These are phyloP conservation scores for Eumaeus atala DNA, from an alignment of 1,140 invertebrate species.

Conservation along the genomic window DNA sequence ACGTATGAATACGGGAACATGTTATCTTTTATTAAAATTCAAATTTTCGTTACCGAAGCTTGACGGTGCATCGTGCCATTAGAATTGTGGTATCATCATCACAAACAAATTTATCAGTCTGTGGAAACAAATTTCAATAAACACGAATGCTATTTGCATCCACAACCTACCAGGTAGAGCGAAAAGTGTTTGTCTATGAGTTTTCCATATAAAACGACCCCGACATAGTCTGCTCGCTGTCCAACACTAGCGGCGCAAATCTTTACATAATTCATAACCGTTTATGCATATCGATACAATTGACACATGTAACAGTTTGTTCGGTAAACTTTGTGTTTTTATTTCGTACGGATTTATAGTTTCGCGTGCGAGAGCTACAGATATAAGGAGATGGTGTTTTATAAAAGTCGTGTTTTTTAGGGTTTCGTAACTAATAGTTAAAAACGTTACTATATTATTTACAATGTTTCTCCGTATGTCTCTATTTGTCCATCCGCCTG, in stretches of 20 bases:
- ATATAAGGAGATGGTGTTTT: slow-evolving; percentile 7
- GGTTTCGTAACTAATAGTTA: too few relatives aligned
- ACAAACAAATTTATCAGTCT: background rate
- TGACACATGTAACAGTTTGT: slow-evolving; percentile 61
- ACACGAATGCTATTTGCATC: background rate
- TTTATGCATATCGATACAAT: slow-evolving; percentile 59
- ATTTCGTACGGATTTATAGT: slow-evolving; percentile 27
- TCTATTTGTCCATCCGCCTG: too few relatives aligned
- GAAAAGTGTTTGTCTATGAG: background rate
- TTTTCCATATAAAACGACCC: slow-evolving; percentile 13
- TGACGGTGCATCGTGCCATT: background rate
- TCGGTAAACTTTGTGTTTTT: slow-evolving; percentile 33
- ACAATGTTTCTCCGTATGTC: too few relatives aligned
- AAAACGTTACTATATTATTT: too few relatives aligned
- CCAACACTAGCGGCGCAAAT: slow-evolving; percentile 27
- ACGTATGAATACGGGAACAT: slow-evolving; percentile 62
- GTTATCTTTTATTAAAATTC: slow-evolving; percentile 64
- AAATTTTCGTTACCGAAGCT: slow-evolving; percentile 36
- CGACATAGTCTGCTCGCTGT: slow-evolving; percentile 16
- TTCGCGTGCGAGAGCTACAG: slow-evolving; percentile 13
- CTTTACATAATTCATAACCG: slow-evolving; percentile 68
- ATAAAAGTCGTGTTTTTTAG: slow-evolving; percentile 2
- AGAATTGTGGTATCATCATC: too few relatives aligned
- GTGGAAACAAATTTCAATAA: background rate
- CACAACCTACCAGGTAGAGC: background rate